Evolutionary conservation across 1,140 invertebrate species (phyloP), one percentile per base, ranked within the genome.

Genomic region (Apis dorsata): DNA sequence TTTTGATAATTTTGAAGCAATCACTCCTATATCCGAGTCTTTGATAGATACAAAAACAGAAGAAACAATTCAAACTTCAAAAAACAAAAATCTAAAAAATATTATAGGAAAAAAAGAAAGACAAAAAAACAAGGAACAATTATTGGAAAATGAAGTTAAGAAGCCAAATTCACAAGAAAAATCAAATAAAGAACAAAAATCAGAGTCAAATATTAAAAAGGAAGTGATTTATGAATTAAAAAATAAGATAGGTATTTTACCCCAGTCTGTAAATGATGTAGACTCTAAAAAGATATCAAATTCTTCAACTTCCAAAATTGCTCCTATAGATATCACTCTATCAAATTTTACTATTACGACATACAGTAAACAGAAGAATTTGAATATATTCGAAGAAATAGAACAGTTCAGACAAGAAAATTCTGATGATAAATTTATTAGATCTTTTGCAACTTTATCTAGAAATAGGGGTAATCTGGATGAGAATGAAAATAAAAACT

Each of bases 301-400:
- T 3, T 68, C 77, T 1, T 82, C 83, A 7, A 72, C 90, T 0
- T 89, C 89, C 0, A 90, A 89, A 72, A 85, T 94, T 4, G 92
- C 92, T 0, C 92, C 93, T 1, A 74, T 92, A 0, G 92, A 93
- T 65, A 94, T 94, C 65, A 92, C 92, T 7, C 57, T 94, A 53
- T 90, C 93, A 0, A 94, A 94, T 76, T 94, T 94, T 78, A 94
- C 91, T 2, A 94, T 94, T 13, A 93, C 93, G 0, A 94, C 94
- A 0, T 94, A 94, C 44, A 88, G 91, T 8, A 89, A 88, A 11
- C 90, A 90, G 53, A 94, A 92, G 57, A 91, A 85, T 62, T 21
- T 92, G 2, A 91, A 94, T 51, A 93, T 94, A 68, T 94, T 92
- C 51, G 91, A 91, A 0, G 90, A 92, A 19, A 70, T 81, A 0